A percentile compares a stretch with the other conserved stretches of the same genome.
Evolutionary conservation across 2,797 vertebrate species (phyloP).

Genomic region (Lithobates pipiens): DNA sequence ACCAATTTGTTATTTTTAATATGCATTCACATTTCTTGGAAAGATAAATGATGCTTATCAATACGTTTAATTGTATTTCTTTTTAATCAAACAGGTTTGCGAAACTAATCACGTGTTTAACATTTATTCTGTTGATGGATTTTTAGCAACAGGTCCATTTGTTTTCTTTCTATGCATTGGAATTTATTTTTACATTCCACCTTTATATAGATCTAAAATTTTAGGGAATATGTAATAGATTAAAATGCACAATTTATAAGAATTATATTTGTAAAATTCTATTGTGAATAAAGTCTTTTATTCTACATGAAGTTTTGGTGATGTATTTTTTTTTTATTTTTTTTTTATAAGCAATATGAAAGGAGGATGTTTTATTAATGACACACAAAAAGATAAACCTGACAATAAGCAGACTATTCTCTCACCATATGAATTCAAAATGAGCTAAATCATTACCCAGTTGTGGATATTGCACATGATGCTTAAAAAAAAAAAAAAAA

Average conservation of each 20-base stretch:
- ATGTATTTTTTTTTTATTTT: background rate
- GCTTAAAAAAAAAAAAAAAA: too few relatives aligned
- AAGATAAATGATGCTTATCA: background rate
- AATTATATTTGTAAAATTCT: slow-evolving; percentile 99
- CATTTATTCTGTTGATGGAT: slow-evolving; percentile 67
- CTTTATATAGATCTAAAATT: slow-evolving; percentile 87
- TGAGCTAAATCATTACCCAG: too few relatives aligned
- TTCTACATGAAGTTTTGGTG: slow-evolving; percentile 65
- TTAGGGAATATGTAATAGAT: slow-evolving; percentile 84
- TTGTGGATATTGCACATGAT: too few relatives aligned
- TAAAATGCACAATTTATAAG: slow-evolving; percentile 97
- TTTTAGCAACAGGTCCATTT: slow-evolving; percentile 69
- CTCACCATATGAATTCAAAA: too few relatives aligned
- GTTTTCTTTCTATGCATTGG: slow-evolving; percentile 66
- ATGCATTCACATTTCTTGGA: background rate
- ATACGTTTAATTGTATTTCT: background rate
- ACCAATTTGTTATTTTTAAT: background rate
- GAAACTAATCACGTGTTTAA: slow-evolving; percentile 66
- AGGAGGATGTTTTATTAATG: too few relatives aligned
- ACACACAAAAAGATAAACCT: too few relatives aligned
- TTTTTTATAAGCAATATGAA: background rate
- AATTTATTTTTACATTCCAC: slow-evolving; percentile 86
- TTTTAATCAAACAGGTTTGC: slow-evolving; percentile 46
- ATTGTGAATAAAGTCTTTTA: slow-evolving; percentile 99
- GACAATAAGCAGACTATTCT: too few relatives aligned